Conservation (phyloP, 2,797 vertebrate genomes). For the Melanotaenia parkinsoni region DNA sequence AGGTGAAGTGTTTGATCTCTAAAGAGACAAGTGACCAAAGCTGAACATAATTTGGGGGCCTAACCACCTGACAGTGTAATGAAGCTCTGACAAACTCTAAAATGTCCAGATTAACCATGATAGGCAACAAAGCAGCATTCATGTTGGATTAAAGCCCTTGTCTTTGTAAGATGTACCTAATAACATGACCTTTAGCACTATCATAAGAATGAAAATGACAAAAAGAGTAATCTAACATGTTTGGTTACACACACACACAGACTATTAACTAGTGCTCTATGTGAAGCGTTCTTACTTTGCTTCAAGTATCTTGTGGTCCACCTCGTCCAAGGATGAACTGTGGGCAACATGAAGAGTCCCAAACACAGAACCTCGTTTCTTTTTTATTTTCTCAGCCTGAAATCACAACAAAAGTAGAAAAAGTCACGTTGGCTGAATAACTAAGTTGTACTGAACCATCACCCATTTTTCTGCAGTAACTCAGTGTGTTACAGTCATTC, state of each 20-base stretch:
- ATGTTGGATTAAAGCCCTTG: too few relatives aligned
- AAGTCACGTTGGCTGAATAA: neutral
- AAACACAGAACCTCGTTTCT: conserved; percentile 95
- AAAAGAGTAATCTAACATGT: neutral
- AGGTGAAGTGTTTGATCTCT: conserved; percentile 1
- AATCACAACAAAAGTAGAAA: neutral
- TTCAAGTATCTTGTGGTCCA: conserved; percentile 99
- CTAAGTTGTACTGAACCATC: neutral
- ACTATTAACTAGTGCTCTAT: neutral
- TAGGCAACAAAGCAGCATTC: too few relatives aligned
- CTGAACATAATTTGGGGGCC: neutral
- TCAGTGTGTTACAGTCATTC: neutral
- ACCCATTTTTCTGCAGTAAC: neutral
- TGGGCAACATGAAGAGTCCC: conserved; percentile 97
- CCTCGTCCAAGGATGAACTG: conserved; percentile 97
- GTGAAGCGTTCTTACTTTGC: conserved; percentile 89
- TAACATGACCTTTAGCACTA: too few relatives aligned
- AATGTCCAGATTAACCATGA: neutral
- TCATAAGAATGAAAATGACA: too few relatives aligned
- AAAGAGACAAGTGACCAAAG: neutral
- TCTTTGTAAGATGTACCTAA: neutral
- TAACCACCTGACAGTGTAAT: neutral
- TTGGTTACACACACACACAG: neutral
- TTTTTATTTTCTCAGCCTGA: conserved; percentile 99
- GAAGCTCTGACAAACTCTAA: neutral